A percentile compares a stretch with the other conserved stretches of the same genome.
Conservation (phyloP, 2,888 invertebrate genomes). For the Andrena hattorfiana region DNA sequence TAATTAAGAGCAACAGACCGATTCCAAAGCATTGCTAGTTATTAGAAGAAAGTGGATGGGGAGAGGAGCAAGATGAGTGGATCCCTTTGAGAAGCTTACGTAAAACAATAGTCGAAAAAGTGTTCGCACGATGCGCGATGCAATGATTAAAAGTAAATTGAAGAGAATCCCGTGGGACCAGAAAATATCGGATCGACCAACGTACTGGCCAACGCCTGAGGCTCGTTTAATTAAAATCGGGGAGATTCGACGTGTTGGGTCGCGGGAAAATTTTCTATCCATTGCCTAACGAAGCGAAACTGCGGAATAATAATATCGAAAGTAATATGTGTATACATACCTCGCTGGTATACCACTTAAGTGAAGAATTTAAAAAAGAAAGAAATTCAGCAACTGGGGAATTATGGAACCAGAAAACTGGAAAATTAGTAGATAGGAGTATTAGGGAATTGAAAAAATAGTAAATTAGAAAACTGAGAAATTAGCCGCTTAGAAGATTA, state of each 20-base stretch:
- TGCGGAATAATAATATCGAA: background rate
- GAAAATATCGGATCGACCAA: constrained; percentile 7
- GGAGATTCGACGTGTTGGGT: background rate
- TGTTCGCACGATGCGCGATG: constrained; percentile 4
- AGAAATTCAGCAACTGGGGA: too few species aligned
- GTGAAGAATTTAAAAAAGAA: too few species aligned
- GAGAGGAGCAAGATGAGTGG: background rate
- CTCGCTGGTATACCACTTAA: too few species aligned
- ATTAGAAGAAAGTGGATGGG: constrained; percentile 18
- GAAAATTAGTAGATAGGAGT: too few species aligned
- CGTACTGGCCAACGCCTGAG: background rate
- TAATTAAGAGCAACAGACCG: constrained; percentile 32
- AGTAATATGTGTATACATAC: background rate
- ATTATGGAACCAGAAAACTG: too few species aligned
- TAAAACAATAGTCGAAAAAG: background rate
- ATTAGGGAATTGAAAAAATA: too few species aligned
- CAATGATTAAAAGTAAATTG: constrained; percentile 1
- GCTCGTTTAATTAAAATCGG: background rate
- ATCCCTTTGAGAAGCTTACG: background rate
- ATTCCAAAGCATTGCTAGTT: constrained; percentile 11
- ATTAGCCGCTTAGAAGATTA: too few species aligned
- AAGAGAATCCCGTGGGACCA: background rate
- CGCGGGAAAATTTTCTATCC: background rate
- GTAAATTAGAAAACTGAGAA: too few species aligned
- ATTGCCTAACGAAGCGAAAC: background rate